phyloP scores from a whole-genome alignment of 2,113 vertebrate genomes.

The Stomatorhinus ivindoensis region DNA sequence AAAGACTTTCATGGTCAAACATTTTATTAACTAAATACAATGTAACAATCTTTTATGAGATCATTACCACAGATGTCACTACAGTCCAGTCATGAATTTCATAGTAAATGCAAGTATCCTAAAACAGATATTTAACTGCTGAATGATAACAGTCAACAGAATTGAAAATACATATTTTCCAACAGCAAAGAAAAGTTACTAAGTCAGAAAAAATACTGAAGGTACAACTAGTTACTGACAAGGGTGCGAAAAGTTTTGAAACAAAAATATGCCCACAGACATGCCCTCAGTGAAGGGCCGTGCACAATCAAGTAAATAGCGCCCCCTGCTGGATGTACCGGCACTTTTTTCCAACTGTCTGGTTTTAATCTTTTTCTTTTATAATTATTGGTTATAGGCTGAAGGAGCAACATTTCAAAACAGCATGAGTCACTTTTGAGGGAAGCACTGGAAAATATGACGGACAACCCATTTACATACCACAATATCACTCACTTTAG shows the following conservation, averaged over 20 bases:
- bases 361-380: conserved; percentile 13
- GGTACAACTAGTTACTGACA: neutral
- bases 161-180: neutral
- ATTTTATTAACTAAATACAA: neutral
- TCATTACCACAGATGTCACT: neutral
- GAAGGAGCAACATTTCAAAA: conserved; percentile 11
- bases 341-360: neutral
- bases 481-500: neutral
- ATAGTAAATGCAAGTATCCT: neutral
- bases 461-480: neutral
- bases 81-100: neutral
- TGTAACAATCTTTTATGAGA: neutral
- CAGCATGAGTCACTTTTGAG: neutral
- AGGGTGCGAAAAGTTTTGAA: neutral
- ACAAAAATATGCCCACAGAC: neutral
- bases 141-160: neutral
- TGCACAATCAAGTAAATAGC: neutral
- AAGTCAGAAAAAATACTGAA: neutral
- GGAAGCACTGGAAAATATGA: conserved; percentile 5
- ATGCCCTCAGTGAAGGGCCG: neutral
- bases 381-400: conserved; percentile 19
- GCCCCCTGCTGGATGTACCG: conserved; percentile 23
- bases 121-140: neutral
- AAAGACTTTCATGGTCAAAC: neutral
- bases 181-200: neutral